These are phyloP conservation scores for Aphelenchoides fujianensis DNA, from an alignment of 1,140 invertebrate species.

Conservation along the genomic window DNA sequence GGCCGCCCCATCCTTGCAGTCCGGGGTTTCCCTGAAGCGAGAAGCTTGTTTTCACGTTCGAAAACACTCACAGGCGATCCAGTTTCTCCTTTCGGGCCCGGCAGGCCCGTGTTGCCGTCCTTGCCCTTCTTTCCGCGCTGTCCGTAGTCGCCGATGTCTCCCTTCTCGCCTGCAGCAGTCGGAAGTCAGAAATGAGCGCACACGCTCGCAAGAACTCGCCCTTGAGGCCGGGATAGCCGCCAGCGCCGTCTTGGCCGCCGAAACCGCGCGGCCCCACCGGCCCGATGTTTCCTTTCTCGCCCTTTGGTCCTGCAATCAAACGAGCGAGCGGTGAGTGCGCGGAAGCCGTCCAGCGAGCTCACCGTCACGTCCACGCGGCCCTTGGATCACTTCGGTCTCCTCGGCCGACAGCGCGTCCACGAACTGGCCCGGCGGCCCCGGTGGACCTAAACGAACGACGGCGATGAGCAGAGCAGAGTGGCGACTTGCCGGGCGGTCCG, in stretches of 20 bases:
- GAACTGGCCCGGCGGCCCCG: conserved; percentile 54
- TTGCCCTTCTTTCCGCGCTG: conserved; percentile 56
- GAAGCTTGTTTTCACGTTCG: background rate
- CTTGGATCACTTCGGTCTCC: conserved; percentile 60
- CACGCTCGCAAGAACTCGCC: too few species aligned
- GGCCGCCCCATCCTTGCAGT: conserved; percentile 14
- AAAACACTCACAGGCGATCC: conserved; percentile 35
- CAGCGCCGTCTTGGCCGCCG: too few species aligned
- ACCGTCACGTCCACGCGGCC: conserved; percentile 36
- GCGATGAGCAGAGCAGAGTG: conserved; percentile 7
- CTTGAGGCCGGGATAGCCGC: too few species aligned
- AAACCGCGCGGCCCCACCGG: conserved; percentile 43
- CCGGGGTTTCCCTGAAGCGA: background rate
- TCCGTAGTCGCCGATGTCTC: background rate
- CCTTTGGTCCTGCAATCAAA: too few species aligned
- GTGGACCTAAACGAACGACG: conserved; percentile 32
- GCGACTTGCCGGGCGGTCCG: too few species aligned
- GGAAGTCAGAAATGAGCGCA: too few species aligned
- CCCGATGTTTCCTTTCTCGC: conserved; percentile 59
- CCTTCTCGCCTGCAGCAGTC: background rate
- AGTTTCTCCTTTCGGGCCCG: conserved; percentile 53
- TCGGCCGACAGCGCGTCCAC: conserved; percentile 35
- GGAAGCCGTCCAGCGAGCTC: too few species aligned
- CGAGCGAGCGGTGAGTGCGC: too few species aligned
- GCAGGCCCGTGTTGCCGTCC: conserved; percentile 49